A percentile compares a stretch with the other conserved stretches of the same genome.
Conservation (phyloP, 1,140 invertebrate genomes). For the Pachyrhynchus sulphureomaculatus region DNA sequence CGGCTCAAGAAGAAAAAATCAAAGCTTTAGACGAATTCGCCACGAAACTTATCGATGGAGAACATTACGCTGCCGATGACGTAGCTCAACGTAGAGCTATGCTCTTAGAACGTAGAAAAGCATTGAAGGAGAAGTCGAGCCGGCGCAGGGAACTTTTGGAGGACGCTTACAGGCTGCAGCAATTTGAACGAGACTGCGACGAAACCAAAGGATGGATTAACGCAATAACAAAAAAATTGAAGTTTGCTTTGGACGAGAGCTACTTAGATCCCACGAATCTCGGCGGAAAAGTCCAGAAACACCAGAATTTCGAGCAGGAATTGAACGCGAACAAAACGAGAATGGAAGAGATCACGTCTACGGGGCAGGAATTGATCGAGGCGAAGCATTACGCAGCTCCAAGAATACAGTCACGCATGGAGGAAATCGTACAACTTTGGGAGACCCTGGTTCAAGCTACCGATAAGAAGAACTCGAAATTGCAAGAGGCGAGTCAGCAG, state of each 20-base stretch:
- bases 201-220: constrained; percentile 99
- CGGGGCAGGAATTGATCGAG: constrained; percentile 75
- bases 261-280: constrained; percentile 98
- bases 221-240: constrained; percentile 97
- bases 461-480: constrained; percentile 86
- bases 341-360: constrained; percentile 90
- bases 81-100: constrained; percentile 88
- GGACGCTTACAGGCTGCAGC: constrained; percentile 92
- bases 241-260: constrained; percentile 97
- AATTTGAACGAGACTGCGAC: constrained; percentile 97
- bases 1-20: constrained; percentile 98
- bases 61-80: constrained; percentile 97
- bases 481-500: constrained; percentile 93
- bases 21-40: constrained; percentile 98
- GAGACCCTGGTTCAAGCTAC: constrained; percentile 86
- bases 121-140: constrained; percentile 86
- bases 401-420: constrained; percentile 79
- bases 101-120: constrained; percentile 81
- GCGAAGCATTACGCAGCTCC: constrained; percentile 76
- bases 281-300: constrained; percentile 98
- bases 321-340: constrained; percentile 89
- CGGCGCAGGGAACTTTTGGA: constrained; percentile 80
- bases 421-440: constrained; percentile 93
- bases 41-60: constrained; percentile 92
- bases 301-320: constrained; percentile 98